Base-by-base conservation (phyloP, 2,888 invertebrate species). In the Lissocephala sabroskyi region DNA sequence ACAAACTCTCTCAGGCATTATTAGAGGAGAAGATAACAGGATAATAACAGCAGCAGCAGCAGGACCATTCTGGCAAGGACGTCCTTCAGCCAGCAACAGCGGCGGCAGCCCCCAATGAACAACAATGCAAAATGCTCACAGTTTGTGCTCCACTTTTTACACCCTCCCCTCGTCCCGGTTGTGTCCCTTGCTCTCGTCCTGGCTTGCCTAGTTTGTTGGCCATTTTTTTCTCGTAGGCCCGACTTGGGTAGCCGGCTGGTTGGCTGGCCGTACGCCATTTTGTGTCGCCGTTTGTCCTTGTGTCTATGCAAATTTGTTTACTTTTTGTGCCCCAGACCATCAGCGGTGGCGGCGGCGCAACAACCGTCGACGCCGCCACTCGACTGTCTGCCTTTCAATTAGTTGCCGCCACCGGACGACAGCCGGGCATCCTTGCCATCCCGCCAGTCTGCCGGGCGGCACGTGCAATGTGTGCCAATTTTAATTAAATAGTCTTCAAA, bases 1-100 rank as follows among this genome's bases (percentile, higher is more conserved):
- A 73, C 73, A 73, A 78, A 78, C 73, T 73, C 73, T 73, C 76
- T 78, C 68, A 76, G 76, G 79, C 73, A 78, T 73, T 73, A 73
- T 73, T 78, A 78, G 79, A 62, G 68, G 11, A 35, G 16, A 35
- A 78, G 73, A 73, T 73, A 78, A 73, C 79, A 78, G 71, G 73
- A 78, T 75, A 71, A 78, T 71, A 71, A 78, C 79, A 76, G 64
- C 44, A 41, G 30, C 28, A 47, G 47, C 45, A 29, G 28, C 30
- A 41, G 47, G 41, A 17, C 26, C 11, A 6, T 10, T 13, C 6
- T 54, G 70, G 75, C 77, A 68, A 68, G 68, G 77, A 68, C 68
- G 77, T 35, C 16, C 35, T 56, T 39, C 49, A 52, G 53, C 23
- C 30, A 48, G 32, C 42, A 53, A 49, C 52, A 40, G 37, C 30